Conservation (phyloP, 2,888 invertebrate genomes). For the Parthenolecanium corni region DNA sequence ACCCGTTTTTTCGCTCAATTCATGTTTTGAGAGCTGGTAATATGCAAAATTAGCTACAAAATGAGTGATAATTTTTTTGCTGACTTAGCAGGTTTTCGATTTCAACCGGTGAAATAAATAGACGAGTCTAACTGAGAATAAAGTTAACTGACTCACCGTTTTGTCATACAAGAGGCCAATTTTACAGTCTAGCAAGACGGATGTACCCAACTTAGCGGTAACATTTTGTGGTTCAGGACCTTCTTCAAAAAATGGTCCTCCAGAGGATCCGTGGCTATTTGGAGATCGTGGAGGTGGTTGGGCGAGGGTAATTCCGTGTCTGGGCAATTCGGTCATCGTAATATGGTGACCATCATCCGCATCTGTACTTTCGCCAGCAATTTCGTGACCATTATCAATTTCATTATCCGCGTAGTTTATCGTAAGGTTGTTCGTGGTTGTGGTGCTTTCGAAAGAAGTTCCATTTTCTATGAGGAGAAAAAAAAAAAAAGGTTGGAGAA, state of each 20-base stretch:
- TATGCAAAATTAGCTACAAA: too few relatives aligned
- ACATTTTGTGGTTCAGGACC: conserved; percentile 46
- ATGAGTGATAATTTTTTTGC: too few relatives aligned
- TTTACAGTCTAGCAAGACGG: conserved; percentile 47
- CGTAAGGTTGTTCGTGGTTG: conserved; percentile 5
- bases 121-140: neutral
- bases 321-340: conserved; percentile 10
- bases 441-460: conserved; percentile 11
- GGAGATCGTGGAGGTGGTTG: conserved; percentile 12
- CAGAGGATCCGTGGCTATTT: conserved; percentile 30
- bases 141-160: conserved; percentile 41
- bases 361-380: conserved; percentile 4
- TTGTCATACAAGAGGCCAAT: conserved; percentile 50
- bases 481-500: neutral
- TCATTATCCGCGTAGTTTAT: conserved; percentile 21
- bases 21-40: too few relatives aligned
- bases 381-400: conserved; percentile 18
- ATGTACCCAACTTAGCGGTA: conserved; percentile 48
- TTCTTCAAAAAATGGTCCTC: conserved; percentile 49
- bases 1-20: too few relatives aligned
- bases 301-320: conserved; percentile 15
- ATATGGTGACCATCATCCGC: neutral
- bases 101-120: too few relatives aligned
- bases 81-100: too few relatives aligned
- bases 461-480: conserved; percentile 13